Percentiles rank a stretch among this genome's conserved stretches.
Evolutionary conservation across 2,113 vertebrate species (phyloP).

Genomic region (Peromyscus leucopus): DNA sequence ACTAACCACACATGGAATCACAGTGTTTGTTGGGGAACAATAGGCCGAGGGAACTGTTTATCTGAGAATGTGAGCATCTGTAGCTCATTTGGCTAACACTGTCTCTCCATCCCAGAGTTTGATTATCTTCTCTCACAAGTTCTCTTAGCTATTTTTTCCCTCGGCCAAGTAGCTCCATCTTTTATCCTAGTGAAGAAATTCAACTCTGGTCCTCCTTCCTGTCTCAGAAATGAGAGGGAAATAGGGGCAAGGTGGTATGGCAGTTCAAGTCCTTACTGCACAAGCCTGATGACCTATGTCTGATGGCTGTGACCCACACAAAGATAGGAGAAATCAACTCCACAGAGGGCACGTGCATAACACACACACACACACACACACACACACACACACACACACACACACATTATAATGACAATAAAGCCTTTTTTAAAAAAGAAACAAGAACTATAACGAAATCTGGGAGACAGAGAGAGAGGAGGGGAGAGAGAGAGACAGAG

Average conservation of each 20-base stretch:
- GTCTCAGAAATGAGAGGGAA: background rate
- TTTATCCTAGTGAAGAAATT: background rate
- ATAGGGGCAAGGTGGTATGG: background rate
- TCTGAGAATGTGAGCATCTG: background rate
- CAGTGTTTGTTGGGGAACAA: background rate
- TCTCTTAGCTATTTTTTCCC: background rate
- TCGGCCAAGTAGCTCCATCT: background rate
- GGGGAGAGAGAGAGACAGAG: background rate
- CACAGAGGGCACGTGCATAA: background rate
- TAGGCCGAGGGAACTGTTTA: background rate
- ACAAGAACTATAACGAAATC: background rate
- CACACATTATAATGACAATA: background rate
- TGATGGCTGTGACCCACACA: background rate
- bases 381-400: background rate
- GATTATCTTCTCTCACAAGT: background rate
- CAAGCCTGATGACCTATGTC: background rate
- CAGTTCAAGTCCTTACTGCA: background rate
- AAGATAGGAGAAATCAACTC: background rate
- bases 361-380: background rate
- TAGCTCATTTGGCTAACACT: background rate
- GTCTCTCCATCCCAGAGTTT: background rate
- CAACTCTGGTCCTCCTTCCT: background rate
- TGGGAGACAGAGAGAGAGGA: background rate
- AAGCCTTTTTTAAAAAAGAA: background rate
- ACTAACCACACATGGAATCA: background rate